Conservation (phyloP, 2,797 vertebrate genomes). For the Thripadectes ignobilis region DNA sequence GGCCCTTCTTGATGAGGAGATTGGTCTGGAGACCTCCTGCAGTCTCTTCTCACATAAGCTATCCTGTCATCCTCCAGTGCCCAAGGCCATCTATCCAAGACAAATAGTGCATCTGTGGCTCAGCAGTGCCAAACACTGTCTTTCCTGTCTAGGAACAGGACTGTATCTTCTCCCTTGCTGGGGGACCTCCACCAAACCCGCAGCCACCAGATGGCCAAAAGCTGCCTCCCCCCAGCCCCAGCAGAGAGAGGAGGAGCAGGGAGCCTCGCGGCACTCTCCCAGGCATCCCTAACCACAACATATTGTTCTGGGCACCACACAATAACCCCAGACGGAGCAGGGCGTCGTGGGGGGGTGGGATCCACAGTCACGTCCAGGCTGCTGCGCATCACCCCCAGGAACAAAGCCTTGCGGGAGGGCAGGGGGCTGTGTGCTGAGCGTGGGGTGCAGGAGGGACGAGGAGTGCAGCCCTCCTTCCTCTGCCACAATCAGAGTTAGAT, state of each 20-base stretch:
- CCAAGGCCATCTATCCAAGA: neutral
- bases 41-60: neutral
- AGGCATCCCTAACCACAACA: slow-evolving; percentile 54
- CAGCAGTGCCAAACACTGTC: neutral
- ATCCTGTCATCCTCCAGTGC: neutral
- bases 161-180: neutral
- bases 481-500: neutral
- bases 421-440: neutral
- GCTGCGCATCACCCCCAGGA: neutral
- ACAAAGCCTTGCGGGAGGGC: neutral
- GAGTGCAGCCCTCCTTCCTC: neutral
- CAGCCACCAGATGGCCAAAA: slow-evolving; percentile 44
- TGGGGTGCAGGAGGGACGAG: neutral
- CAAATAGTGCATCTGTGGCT: neutral
- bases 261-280: neutral
- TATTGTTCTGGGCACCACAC: slow-evolving; percentile 41
- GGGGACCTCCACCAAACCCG: slow-evolving; percentile 21
- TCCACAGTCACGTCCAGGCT: neutral
- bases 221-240: neutral
- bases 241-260: neutral
- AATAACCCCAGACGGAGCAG: slow-evolving; percentile 25
- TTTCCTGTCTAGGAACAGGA: neutral
- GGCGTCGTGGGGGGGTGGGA: neutral
- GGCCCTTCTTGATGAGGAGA: neutral
- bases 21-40: neutral